Evolutionary conservation across 2,797 vertebrate genomes (phyloP), one percentile per base, ranked within the genome.

Genomic region (Zonotrichia albicollis): DNA sequence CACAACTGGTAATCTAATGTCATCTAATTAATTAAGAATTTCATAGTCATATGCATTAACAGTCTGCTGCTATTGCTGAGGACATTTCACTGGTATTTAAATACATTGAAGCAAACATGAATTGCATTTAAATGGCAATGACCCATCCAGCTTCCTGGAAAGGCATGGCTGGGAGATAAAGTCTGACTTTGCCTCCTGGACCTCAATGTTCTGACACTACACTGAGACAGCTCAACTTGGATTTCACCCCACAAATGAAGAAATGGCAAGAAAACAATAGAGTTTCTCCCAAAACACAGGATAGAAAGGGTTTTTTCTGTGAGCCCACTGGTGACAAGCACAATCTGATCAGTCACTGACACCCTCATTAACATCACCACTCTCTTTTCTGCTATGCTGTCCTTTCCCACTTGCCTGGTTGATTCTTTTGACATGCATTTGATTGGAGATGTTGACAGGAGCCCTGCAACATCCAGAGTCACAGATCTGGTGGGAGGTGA

Each of bases 21-120:
- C 80, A 83, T 76, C 74, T 85, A 91, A 94, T 95, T 96, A 96
- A 93, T 97, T 96, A 90, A 89, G 91, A 96, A 89, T 95, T 85
- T 95, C 64, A 38, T 77, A 89, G 86, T 85, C 38, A 77, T 87
- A 73, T 46, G 45, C 88, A 91, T 95, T 94, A 94, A 77, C 77
- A 93, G 73, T 76, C 85, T 93, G 80, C 53, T 94, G 6, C 74
- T 93, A 89, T 74, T 94, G 78, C 64, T 0, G 13, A 82, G 91
- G 76, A 95, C 76, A 61, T 93, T 91, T 94, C 16, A 22, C 50
- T 91, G 66, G 45, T 89, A 84, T 91, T 95, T 94, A 84, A 86
- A 79, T 48, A 67, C 62, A 74, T 40, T 64, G 77, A 94, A 77
- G 85, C 42, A 79, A 90, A 82, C 53, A 81, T 5, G 29, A 65